Conservation (phyloP, 2,113 vertebrate genomes). For the Mormyrus lacerda region DNA sequence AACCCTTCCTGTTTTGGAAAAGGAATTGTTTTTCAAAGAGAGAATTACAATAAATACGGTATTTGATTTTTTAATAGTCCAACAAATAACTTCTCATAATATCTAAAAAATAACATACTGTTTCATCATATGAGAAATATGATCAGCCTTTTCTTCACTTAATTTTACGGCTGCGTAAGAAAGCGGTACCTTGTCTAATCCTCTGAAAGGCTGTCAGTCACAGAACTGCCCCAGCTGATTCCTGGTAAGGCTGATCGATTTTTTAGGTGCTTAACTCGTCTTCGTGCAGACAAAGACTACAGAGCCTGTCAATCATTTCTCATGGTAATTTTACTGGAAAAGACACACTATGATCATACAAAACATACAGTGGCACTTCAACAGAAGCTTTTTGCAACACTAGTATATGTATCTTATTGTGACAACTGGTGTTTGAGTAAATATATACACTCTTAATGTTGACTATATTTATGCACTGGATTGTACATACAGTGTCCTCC, state of each 20-base stretch:
- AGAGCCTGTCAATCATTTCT: not conserved
- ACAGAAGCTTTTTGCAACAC: not conserved
- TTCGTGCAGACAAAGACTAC: not conserved
- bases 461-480: not conserved
- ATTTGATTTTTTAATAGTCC: not conserved
- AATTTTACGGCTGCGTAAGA: not conserved
- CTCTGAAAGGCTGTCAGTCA: conserved; percentile 5
- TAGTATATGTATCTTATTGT: not conserved
- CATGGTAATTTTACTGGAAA: not conserved
- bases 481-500: not conserved
- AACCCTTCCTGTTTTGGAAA: not conserved
- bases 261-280: conserved; percentile 4
- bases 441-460: not conserved
- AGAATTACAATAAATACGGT: not conserved
- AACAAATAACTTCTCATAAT: not conserved
- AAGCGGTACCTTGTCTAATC: not conserved
- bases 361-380: not conserved
- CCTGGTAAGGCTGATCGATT: conserved; percentile 6
- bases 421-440: not conserved
- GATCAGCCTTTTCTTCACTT: not conserved
- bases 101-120: not conserved
- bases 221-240: not conserved
- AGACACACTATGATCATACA: not conserved
- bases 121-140: not conserved
- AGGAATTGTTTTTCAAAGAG: not conserved